A percentile compares a stretch with the other conserved stretches of the same genome.
Conservation (phyloP, 2,888 invertebrate genomes). For the Brenthis hecate region DNA sequence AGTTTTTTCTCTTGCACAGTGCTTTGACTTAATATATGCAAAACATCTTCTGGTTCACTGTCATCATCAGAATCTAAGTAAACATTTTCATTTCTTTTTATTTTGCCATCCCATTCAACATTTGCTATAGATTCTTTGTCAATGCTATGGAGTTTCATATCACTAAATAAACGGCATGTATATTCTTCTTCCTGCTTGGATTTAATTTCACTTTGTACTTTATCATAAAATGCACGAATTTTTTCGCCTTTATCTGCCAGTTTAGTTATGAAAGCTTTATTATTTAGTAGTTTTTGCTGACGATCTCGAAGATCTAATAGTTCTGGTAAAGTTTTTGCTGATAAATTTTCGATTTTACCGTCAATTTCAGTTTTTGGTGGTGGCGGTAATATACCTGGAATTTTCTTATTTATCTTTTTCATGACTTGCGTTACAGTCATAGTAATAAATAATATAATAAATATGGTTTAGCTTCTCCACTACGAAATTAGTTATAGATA, state of each 20-base stretch:
- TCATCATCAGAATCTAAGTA: constrained; percentile 82
- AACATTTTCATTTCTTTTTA: constrained; percentile 52
- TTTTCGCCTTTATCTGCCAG: constrained; percentile 84
- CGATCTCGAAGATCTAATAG: constrained; percentile 79
- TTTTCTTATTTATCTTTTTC: constrained; percentile 66
- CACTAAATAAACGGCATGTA: constrained; percentile 74
- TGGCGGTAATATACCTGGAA: constrained; percentile 74
- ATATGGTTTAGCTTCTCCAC: background rate
- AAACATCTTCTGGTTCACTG: constrained; percentile 81
- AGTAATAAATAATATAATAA: background rate
- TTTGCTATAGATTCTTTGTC: constrained; percentile 75
- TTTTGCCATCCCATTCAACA: constrained; percentile 83
- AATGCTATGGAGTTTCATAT: constrained; percentile 69
- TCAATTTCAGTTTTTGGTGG: constrained; percentile 76
- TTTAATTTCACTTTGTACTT: constrained; percentile 73
- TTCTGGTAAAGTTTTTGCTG: constrained; percentile 71
- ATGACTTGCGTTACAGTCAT: constrained; percentile 49
- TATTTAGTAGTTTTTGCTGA: constrained; percentile 79
- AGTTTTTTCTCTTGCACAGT: constrained; percentile 76
- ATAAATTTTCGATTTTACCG: constrained; percentile 78
- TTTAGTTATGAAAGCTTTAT: constrained; percentile 78
- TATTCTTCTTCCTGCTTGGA: constrained; percentile 75
- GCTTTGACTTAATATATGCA: constrained; percentile 82
- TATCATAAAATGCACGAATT: constrained; percentile 73
- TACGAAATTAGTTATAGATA: background rate